phyloP scores from a whole-genome alignment of 2,888 invertebrate genomes.

The Drosophila neutralis region DNA sequence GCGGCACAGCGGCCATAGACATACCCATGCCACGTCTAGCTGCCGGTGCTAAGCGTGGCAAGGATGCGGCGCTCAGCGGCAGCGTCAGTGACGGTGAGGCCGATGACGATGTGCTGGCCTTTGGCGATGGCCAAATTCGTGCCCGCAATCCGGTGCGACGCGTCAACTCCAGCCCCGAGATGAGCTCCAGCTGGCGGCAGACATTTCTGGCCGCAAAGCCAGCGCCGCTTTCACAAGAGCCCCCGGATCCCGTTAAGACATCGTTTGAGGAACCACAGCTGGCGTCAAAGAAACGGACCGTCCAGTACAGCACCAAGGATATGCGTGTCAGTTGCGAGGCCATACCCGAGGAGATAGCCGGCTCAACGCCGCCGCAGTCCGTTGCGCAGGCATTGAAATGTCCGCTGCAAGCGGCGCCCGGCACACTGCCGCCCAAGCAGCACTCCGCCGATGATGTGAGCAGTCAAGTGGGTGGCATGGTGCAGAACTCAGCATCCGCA shows the following conservation, averaged over 20 bases:
- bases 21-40: constrained; percentile 88
- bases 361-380: constrained; percentile 89
- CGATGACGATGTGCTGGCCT: constrained; percentile 85
- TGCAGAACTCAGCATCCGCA: constrained; percentile 81
- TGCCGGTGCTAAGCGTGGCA: constrained; percentile 71
- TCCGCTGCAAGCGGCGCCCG: constrained; percentile 70
- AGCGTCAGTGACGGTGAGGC: constrained; percentile 85
- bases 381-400: constrained; percentile 80
- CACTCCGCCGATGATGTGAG: constrained; percentile 84
- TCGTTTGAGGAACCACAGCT: constrained; percentile 52
- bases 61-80: constrained; percentile 81
- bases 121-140: constrained; percentile 84
- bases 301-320: constrained; percentile 88
- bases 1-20: constrained; percentile 87
- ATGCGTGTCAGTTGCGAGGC: constrained; percentile 95
- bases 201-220: constrained; percentile 86
- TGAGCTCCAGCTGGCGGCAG: constrained; percentile 94
- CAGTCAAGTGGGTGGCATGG: constrained; percentile 57
- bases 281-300: constrained; percentile 85
- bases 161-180: constrained; percentile 96
- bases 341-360: constrained; percentile 94
- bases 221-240: constrained; percentile 82
- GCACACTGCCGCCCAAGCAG: constrained; percentile 82
- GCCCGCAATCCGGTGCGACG: constrained; percentile 93
- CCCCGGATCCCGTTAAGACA: constrained; percentile 37